phyloP scores from a whole-genome alignment of 2,888 invertebrate species.

The Scrobipalpa atriplicella region DNA sequence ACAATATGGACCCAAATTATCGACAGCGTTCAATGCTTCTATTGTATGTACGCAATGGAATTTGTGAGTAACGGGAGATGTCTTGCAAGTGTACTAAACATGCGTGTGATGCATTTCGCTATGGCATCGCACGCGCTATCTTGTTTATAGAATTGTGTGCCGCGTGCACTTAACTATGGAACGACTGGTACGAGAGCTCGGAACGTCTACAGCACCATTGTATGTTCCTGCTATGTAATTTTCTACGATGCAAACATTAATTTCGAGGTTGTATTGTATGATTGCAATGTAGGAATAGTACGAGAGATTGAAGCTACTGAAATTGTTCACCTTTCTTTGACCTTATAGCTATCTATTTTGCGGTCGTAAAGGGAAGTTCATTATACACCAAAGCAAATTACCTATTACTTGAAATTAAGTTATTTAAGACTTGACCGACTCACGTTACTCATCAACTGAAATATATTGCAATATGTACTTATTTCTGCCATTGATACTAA shows the following conservation, averaged over 20 bases:
- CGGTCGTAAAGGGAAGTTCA: background rate
- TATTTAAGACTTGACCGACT: constrained; percentile 8
- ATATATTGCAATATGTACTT: background rate
- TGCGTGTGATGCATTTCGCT: constrained; percentile 66
- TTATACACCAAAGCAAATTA: background rate
- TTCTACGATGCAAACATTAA: constrained; percentile 26
- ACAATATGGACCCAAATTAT: constrained; percentile 69
- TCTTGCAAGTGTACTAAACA: constrained; percentile 55
- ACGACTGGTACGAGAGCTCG: constrained; percentile 9
- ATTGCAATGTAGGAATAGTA: constrained; percentile 18
- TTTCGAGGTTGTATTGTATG: constrained; percentile 21
- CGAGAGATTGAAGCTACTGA: constrained; percentile 24
- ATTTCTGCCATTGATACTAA: background rate
- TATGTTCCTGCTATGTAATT: constrained; percentile 24
- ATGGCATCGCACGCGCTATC: constrained; percentile 43
- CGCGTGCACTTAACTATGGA: constrained; percentile 21
- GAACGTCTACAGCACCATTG: constrained; percentile 14
- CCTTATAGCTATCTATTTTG: constrained; percentile 2
- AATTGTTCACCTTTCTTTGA: constrained; percentile 10
- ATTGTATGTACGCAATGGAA: constrained; percentile 66
- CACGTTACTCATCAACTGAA: background rate
- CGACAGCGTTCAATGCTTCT: constrained; percentile 56
- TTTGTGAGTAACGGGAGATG: constrained; percentile 70
- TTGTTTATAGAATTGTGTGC: constrained; percentile 32
- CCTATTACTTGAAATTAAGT: constrained; percentile 4